Evolutionary conservation across 2,888 invertebrate genomes (phyloP), one percentile per base, ranked within the genome.

Genomic region (Amaurobius ferox): DNA sequence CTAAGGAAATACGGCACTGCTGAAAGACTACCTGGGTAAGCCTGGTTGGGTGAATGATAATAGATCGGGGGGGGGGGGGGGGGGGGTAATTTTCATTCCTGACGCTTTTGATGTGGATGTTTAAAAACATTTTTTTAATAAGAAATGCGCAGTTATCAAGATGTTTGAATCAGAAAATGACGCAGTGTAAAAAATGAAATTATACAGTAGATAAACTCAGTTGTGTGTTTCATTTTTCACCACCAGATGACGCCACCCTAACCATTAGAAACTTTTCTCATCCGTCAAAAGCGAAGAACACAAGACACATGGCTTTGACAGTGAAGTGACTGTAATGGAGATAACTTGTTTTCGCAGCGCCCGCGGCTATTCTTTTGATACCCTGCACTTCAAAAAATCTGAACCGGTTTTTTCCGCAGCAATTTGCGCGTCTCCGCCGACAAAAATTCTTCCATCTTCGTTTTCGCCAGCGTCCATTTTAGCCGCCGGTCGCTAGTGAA

Each of bases 251-350:
- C 32, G 67, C 67, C 62, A 79, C 26, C 19, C 55, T 61, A 48
- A 32, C 71, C 13, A 26, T 7, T 55, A 7, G 28, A 3, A 5
- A 11, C 3, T 13, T 30, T 44, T 11, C 30, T 44, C 78, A 86
- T 85, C 62, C 72, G 85, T 86, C 85, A 86, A 78, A 68, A 40
- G 78, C 77, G 28, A 67, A 72, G 70, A 86, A 86, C 85, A 62
- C 72, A 68, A 79, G 85, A 86, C 85, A 83, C 76, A 86, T 86
- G 85, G 78, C 68, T 86, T 86, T 86, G 85, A 86, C 85, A 86
- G 85, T 86, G 79, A 86, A 86, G 78, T 79, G 85, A 86, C 85
- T 86, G 79, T 86, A 86, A 86, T 86, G 78, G 85, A 86, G 85
- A 86, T 86, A 86, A 86, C 85, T 86, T 86, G 79, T 86, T 86